Conservation (phyloP, 2,113 vertebrate genomes). For the Heloderma charlesbogerti region DNA sequence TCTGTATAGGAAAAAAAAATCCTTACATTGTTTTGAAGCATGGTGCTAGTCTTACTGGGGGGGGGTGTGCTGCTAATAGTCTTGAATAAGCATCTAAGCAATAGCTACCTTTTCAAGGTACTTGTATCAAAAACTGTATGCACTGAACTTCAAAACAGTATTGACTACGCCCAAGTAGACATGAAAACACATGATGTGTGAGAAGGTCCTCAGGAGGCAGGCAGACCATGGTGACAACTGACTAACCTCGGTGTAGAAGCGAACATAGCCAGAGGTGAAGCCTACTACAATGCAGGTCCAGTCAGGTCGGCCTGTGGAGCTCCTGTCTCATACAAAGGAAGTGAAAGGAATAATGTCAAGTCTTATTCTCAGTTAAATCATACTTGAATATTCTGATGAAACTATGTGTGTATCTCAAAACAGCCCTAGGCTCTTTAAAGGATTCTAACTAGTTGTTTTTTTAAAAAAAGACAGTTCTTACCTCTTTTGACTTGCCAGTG, state of each 20-base stretch:
- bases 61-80: background rate
- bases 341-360: slow-evolving; percentile 20
- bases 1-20: background rate
- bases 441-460: background rate
- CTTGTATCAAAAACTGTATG: background rate
- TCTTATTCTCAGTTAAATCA: background rate
- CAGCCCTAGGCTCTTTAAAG: rapidly evolving
- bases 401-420: background rate
- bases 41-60: background rate
- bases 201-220: background rate
- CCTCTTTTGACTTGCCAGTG: slow-evolving; percentile 97
- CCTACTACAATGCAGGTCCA: slow-evolving; percentile 98
- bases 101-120: background rate
- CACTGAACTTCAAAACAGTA: background rate
- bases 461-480: slow-evolving; percentile 67
- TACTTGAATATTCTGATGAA: background rate
- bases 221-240: background rate
- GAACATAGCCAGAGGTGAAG: slow-evolving; percentile 94
- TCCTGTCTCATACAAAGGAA: slow-evolving; percentile 79
- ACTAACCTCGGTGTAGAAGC: slow-evolving; percentile 97
- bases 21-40: background rate
- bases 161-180: background rate
- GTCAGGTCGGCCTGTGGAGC: slow-evolving; percentile 95
- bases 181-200: background rate
- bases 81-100: background rate